Conservation (phyloP, 2,797 vertebrate genomes). For the Propithecus perrieri region DNA sequence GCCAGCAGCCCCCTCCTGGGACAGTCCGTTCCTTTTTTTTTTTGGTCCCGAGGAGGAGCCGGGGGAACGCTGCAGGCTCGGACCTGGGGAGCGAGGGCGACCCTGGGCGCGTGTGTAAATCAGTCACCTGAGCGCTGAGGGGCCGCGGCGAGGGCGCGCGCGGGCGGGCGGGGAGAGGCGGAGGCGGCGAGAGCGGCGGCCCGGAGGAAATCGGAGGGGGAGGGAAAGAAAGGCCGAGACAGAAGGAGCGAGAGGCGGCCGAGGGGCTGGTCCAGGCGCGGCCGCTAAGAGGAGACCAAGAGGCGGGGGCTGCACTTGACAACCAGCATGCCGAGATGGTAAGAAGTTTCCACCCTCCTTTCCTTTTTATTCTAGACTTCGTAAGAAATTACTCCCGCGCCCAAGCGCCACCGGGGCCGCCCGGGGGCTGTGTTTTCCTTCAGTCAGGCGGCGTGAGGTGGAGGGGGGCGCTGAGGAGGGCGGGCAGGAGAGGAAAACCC, state of each 20-base stretch:
- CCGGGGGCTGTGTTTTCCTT: slow-evolving; percentile 68
- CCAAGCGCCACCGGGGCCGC: slow-evolving; percentile 72
- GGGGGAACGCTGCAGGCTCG: neutral
- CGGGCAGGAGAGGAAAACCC: neutral
- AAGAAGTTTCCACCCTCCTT: slow-evolving; percentile 88
- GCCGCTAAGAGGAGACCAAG: slow-evolving; percentile 86
- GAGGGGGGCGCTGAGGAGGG: slow-evolving; percentile 26
- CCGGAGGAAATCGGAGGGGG: slow-evolving; percentile 41
- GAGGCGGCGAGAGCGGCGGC: slow-evolving; percentile 63
- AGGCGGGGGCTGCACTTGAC: slow-evolving; percentile 87
- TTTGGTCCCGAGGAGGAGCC: neutral
- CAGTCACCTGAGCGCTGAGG: slow-evolving; percentile 78
- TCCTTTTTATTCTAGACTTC: slow-evolving; percentile 79
- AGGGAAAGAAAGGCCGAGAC: slow-evolving; percentile 71
- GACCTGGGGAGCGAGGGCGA: slow-evolving; percentile 57
- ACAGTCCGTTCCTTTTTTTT: neutral
- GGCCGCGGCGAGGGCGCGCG: slow-evolving; percentile 72
- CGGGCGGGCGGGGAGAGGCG: slow-evolving; percentile 63
- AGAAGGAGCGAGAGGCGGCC: slow-evolving; percentile 74
- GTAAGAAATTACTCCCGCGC: slow-evolving; percentile 65
- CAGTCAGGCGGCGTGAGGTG: slow-evolving; percentile 61
- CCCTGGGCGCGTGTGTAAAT: slow-evolving; percentile 76
- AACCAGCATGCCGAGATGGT: slow-evolving; percentile 90
- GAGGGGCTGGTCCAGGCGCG: slow-evolving; percentile 84
- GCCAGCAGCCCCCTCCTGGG: slow-evolving; percentile 52